These are phyloP conservation scores for Chauna torquata DNA, from an alignment of 2,113 vertebrate genomes.

Conservation along the genomic window DNA sequence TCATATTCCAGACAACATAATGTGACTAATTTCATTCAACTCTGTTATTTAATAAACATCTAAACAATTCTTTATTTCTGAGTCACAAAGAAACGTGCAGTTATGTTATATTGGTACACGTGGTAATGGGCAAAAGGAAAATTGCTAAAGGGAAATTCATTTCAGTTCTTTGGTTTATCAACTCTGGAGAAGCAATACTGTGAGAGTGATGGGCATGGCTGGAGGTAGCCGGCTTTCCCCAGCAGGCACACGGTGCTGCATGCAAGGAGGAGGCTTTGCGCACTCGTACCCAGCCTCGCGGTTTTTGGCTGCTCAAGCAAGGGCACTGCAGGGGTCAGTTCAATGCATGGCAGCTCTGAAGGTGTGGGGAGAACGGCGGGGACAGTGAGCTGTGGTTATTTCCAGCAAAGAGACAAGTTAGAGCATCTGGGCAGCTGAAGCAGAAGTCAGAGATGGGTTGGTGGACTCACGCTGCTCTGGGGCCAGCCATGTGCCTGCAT, in stretches of 20 bases:
- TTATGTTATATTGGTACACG: neutral
- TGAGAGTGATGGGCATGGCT: neutral
- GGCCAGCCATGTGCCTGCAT: neutral
- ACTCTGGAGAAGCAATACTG: neutral
- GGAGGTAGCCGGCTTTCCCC: neutral
- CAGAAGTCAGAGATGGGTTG: accelerated
- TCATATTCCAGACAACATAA: slow-evolving; percentile 18
- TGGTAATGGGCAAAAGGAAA: neutral
- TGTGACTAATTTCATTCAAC: slow-evolving; percentile 21
- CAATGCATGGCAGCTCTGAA: neutral
- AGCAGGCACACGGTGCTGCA: accelerated
- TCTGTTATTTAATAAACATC: slow-evolving; percentile 40
- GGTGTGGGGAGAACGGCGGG: neutral
- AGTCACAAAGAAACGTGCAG: neutral
- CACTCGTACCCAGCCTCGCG: neutral
- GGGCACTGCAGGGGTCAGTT: neutral
- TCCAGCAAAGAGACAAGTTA: neutral
- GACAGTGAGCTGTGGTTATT: neutral
- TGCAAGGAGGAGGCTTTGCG: neutral
- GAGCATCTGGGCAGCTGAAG: neutral
- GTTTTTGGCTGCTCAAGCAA: neutral
- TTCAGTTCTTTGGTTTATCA: neutral
- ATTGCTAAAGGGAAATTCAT: neutral
- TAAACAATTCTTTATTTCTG: neutral
- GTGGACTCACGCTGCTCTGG: accelerated